Evolutionary conservation across 2,888 invertebrate species (phyloP).

Genomic region (Julus scanicus): DNA sequence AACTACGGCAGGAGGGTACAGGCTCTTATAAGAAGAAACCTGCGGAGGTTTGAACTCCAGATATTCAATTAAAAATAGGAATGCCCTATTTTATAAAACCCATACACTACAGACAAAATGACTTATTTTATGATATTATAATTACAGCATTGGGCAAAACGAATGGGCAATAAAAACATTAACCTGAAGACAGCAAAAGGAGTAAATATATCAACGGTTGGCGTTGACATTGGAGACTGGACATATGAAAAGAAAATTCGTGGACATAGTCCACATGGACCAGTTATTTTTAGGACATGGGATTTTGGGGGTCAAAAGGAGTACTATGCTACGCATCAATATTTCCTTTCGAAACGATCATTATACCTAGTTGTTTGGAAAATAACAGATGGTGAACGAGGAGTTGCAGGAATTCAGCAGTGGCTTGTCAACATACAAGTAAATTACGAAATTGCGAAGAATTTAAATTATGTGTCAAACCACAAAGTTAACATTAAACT

Average conservation of each 20-base stretch:
- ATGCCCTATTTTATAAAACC: not conserved
- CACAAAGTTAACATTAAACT: not conserved
- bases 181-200: conserved; percentile 80
- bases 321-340: conserved; percentile 98
- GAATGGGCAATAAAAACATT: conserved; percentile 91
- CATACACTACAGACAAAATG: too few species aligned
- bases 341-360: conserved; percentile 94
- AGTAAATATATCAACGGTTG: conserved; percentile 92
- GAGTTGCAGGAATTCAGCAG: conserved; percentile 88
- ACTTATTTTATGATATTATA: not conserved
- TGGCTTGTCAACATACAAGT: conserved; percentile 96
- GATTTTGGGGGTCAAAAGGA: conserved; percentile 99
- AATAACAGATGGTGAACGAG: conserved; percentile 89
- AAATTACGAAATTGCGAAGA: conserved; percentile 48
- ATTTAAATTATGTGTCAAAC: not conserved
- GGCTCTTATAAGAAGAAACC: conserved; percentile 77
- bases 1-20: conserved; percentile 86
- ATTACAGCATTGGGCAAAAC: conserved; percentile 87
- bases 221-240: conserved; percentile 97
- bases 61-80: conserved; percentile 30
- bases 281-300: conserved; percentile 95
- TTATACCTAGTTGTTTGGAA: conserved; percentile 96
- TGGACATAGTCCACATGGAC: conserved; percentile 75
- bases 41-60: conserved; percentile 70
- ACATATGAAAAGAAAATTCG: conserved; percentile 86